Evolutionary conservation across 2,888 invertebrate species (phyloP).

Genomic region (Latrodectus elegans): DNA sequence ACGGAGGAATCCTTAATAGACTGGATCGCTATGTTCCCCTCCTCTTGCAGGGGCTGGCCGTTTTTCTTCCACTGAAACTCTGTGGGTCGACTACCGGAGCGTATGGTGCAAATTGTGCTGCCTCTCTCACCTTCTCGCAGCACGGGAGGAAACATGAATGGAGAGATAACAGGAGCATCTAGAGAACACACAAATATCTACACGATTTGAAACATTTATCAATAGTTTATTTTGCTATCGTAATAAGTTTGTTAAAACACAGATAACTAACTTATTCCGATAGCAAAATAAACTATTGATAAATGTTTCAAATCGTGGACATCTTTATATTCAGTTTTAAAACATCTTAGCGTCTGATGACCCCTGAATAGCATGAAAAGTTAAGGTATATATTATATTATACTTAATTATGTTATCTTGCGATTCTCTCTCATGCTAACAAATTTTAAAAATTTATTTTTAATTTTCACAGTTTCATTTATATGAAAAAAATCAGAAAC

Average conservation of each 20-base stretch:
- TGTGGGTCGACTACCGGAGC: constrained; percentile 69
- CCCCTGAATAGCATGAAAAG: background rate
- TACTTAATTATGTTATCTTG: background rate
- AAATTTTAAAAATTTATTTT: background rate
- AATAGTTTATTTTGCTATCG: too few species aligned
- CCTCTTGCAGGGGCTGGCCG: background rate
- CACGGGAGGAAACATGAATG: constrained; percentile 37
- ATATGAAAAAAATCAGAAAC: too few species aligned
- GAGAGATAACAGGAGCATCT: constrained; percentile 46
- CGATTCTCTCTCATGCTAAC: background rate
- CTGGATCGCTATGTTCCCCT: constrained; percentile 19
- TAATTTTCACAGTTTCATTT: too few species aligned
- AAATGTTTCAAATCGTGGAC: too few species aligned
- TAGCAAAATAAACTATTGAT: too few species aligned
- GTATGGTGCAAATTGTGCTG: constrained; percentile 67
- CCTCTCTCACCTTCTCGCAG: constrained; percentile 67
- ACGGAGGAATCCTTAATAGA: constrained; percentile 42
- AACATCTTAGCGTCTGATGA: too few species aligned
- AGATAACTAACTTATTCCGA: too few species aligned
- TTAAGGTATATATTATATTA: background rate
- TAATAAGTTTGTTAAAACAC: too few species aligned
- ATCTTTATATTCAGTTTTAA: too few species aligned
- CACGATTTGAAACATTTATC: too few species aligned
- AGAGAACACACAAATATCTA: background rate
- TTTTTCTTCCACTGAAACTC: constrained; percentile 70